Evolutionary conservation across 2,797 vertebrate species (phyloP).

Genomic region (Characodon lateralis): DNA sequence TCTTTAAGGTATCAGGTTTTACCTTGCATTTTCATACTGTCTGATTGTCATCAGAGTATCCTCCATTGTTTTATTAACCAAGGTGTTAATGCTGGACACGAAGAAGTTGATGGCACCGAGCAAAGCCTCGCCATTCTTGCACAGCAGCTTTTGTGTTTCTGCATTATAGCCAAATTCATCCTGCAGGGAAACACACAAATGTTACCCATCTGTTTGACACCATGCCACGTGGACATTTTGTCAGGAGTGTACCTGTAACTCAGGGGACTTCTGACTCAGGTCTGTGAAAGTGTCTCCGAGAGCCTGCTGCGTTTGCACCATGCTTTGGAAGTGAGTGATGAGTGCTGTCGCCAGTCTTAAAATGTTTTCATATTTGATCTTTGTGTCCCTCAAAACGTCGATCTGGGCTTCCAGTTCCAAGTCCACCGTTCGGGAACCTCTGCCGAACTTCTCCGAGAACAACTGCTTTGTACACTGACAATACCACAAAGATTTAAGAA

Average conservation of each 20-base stretch:
- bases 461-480: slow-evolving; percentile 94
- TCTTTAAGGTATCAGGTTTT: neutral
- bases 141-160: slow-evolving; percentile 94
- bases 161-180: slow-evolving; percentile 98
- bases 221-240: neutral
- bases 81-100: slow-evolving; percentile 93
- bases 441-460: slow-evolving; percentile 92
- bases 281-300: slow-evolving; percentile 94
- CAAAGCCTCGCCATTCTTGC: slow-evolving; percentile 94
- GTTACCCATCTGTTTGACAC: neutral
- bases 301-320: slow-evolving; percentile 95
- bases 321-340: slow-evolving; percentile 90
- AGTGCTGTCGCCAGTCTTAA: slow-evolving; percentile 89
- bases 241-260: slow-evolving; percentile 86
- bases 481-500: neutral
- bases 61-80: slow-evolving; percentile 99
- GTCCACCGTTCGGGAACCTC: slow-evolving; percentile 93
- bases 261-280: slow-evolving; percentile 98
- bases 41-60: slow-evolving; percentile 96
- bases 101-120: slow-evolving; percentile 95
- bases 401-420: slow-evolving; percentile 97
- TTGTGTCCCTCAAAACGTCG: slow-evolving; percentile 92
- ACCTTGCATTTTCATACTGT: slow-evolving; percentile 95
- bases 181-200: slow-evolving; percentile 65
- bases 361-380: slow-evolving; percentile 92